Conservation (phyloP, 2,113 vertebrate species). For the Ptilonorhynchus violaceus region DNA sequence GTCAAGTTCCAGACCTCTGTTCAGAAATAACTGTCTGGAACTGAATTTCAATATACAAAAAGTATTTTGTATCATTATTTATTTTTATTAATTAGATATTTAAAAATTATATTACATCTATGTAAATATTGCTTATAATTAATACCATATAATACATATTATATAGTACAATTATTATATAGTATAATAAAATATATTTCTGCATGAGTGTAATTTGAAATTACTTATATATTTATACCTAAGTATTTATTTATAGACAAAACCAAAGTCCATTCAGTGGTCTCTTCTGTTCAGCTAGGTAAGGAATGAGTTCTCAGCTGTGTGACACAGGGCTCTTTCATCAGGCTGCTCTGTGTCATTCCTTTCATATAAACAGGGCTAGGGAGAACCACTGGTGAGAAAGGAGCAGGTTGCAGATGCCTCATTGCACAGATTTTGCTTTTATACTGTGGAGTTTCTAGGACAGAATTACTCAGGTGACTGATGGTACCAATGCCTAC, state of each 20-base stretch:
- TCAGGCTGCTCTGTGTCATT: not conserved
- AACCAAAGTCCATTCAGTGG: not conserved
- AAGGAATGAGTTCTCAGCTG: not conserved
- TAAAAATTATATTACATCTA: not conserved
- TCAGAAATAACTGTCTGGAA: not conserved
- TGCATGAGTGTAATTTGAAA: not conserved
- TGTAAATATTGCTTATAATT: not conserved
- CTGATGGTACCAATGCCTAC: not conserved
- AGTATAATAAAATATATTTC: not conserved
- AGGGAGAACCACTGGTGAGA: not conserved
- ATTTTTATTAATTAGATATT: not conserved
- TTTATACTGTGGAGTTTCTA: not conserved
- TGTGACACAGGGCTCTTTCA: not conserved
- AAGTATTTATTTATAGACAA: not conserved
- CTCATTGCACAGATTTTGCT: not conserved
- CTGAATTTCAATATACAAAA: not conserved
- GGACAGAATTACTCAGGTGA: not conserved
- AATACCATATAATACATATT: not conserved
- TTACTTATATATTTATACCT: not conserved
- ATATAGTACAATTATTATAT: not conserved
- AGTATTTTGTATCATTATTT: not conserved
- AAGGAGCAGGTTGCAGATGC: not conserved
- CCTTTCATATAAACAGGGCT: not conserved
- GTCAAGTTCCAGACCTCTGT: not conserved
- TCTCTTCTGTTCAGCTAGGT: not conserved